These are phyloP conservation scores for Benitochromis conjunctus DNA, from an alignment of 2,113 vertebrate species.

Conservation along the genomic window DNA sequence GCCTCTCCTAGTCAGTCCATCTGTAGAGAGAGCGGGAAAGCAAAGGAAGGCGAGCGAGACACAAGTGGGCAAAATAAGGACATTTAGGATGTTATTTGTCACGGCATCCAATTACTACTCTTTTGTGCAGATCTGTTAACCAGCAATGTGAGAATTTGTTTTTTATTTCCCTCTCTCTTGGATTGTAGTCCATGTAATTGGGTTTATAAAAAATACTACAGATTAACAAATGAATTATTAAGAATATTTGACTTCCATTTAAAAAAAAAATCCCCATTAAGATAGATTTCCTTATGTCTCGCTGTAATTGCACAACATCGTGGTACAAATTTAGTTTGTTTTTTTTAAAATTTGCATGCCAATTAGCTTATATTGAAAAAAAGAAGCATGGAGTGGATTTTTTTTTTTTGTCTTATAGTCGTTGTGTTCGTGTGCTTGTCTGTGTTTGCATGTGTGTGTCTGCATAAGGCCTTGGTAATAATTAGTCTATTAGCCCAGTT, in stretches of 20 bases:
- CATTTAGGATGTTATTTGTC: constrained; percentile 19
- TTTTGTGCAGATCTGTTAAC: constrained; percentile 16
- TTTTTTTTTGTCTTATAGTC: not conserved
- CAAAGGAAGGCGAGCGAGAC: not conserved
- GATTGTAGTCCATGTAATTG: constrained; percentile 10
- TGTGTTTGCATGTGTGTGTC: not conserved
- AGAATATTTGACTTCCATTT: constrained; percentile 8
- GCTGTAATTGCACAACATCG: not conserved
- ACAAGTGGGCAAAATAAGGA: constrained; percentile 8
- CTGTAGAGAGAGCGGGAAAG: not conserved
- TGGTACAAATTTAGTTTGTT: constrained; percentile 35
- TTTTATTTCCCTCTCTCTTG: not conserved
- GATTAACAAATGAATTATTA: constrained; percentile 42
- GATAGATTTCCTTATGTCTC: constrained; percentile 13
- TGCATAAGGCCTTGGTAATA: constrained; percentile 23
- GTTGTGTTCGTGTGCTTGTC: not conserved
- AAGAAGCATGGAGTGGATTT: constrained; percentile 5
- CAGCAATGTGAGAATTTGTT: not conserved
- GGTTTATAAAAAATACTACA: constrained; percentile 18
- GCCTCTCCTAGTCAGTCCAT: constrained; percentile 7
- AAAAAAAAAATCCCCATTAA: not conserved
- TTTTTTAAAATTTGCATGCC: constrained; percentile 3
- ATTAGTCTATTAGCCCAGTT: constrained; percentile 65
- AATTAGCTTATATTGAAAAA: not conserved
- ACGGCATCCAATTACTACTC: constrained; percentile 16